A percentile compares a stretch with the other conserved stretches of the same genome.
phyloP scores from a whole-genome alignment of 2,113 vertebrate species.

The Microcebus murinus region DNA sequence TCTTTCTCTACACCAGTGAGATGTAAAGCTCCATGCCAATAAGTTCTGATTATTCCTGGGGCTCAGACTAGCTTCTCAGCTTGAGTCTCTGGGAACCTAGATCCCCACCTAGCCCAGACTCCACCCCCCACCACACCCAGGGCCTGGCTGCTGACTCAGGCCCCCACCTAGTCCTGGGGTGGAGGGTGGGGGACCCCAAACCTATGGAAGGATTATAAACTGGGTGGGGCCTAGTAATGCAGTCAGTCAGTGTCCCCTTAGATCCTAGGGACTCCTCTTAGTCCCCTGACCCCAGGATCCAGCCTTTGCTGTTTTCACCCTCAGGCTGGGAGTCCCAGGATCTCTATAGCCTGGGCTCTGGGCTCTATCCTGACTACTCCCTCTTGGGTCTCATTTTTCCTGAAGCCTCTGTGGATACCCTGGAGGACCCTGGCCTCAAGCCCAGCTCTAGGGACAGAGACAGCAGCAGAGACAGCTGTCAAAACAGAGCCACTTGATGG shows the following conservation, averaged over 20 bases:
- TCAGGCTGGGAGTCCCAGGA: neutral
- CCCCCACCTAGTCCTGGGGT: neutral
- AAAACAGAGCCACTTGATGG: slow-evolving; percentile 71
- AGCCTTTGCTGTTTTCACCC: neutral
- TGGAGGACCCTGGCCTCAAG: slow-evolving; percentile 75
- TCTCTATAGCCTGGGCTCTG: neutral
- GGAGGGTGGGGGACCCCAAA: neutral
- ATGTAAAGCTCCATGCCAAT: neutral
- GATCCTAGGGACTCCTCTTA: neutral
- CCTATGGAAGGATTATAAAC: neutral
- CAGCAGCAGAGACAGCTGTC: slow-evolving; percentile 78
- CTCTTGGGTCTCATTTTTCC: slow-evolving; percentile 57
- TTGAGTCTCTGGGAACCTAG: neutral
- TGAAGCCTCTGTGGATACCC: slow-evolving; percentile 65
- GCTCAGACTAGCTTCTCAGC: neutral
- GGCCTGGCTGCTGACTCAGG: slow-evolving; percentile 37
- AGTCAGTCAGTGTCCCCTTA: neutral
- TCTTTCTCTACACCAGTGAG: neutral
- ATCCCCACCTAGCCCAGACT: neutral
- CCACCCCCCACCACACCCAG: neutral
- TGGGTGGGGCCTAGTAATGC: neutral
- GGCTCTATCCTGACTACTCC: neutral
- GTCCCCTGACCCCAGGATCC: neutral
- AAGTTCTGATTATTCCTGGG: neutral
- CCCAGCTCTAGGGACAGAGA: slow-evolving; percentile 77